Conservation (phyloP, 2,888 invertebrate genomes). For the Caradrina kadenii region DNA sequence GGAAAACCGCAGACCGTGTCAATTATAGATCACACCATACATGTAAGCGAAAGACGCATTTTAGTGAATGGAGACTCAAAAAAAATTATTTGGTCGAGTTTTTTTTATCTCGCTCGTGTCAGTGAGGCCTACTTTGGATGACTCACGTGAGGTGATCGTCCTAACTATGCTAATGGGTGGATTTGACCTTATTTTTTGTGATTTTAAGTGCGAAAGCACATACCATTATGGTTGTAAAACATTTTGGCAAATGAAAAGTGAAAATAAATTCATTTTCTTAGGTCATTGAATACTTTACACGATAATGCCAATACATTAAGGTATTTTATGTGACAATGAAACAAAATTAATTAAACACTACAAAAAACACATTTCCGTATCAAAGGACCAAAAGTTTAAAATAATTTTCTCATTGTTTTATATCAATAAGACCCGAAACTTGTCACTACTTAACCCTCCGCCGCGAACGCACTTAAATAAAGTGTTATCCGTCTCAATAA, state of each 20-base stretch:
- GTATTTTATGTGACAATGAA: neutral
- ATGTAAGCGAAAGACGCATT: conserved; percentile 27
- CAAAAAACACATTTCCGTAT: neutral
- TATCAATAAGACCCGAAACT: conserved; percentile 24
- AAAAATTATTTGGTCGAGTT: conserved; percentile 3
- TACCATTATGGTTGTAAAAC: conserved; percentile 22
- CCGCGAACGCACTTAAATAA: conserved; percentile 57
- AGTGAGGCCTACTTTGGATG: conserved; percentile 37
- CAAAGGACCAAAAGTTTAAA: conserved; percentile 18
- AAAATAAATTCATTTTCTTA: conserved; percentile 37
- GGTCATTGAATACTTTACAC: conserved; percentile 14
- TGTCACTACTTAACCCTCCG: conserved; percentile 41
- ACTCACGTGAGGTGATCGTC: conserved; percentile 43
- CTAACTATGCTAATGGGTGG: conserved; percentile 54
- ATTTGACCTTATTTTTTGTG: conserved; percentile 55
- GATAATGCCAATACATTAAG: neutral
- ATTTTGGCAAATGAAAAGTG: conserved; percentile 23
- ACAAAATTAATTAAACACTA: neutral
- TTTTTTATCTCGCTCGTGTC: conserved; percentile 24
- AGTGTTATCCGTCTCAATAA: conserved; percentile 58
- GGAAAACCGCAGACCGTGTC: conserved; percentile 12
- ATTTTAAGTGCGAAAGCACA: conserved; percentile 47
- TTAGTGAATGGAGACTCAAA: conserved; percentile 35
- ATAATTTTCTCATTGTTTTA: conserved; percentile 37
- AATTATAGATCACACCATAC: conserved; percentile 20